phyloP scores from a whole-genome alignment of 2,113 vertebrate genomes.

The Saccopteryx bilineata region DNA sequence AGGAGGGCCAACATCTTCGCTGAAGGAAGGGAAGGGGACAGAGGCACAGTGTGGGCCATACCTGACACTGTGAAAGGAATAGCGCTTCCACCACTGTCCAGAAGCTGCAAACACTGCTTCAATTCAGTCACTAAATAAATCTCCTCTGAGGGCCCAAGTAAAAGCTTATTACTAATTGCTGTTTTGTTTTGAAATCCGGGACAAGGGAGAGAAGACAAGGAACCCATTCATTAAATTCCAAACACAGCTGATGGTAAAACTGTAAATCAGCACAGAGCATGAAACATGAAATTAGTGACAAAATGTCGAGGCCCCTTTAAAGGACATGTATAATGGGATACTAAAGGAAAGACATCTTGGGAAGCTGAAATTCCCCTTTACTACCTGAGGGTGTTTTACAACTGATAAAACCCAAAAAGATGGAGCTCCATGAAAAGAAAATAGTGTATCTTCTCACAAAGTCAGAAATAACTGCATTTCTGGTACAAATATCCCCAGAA shows the following conservation, averaged over 20 bases:
- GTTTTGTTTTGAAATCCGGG: constrained; percentile 3
- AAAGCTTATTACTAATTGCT: neutral
- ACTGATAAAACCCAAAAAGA: neutral
- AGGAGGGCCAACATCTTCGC: neutral
- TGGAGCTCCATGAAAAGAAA: neutral
- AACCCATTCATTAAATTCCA: neutral
- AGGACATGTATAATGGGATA: neutral
- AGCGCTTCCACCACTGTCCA: neutral
- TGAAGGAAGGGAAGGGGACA: neutral
- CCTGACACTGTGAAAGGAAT: neutral
- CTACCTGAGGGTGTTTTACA: neutral
- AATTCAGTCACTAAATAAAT: neutral
- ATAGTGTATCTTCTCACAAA: constrained; percentile 14
- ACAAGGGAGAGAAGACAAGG: neutral
- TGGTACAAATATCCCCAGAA: neutral
- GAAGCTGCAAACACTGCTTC: neutral
- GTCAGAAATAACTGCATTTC: neutral
- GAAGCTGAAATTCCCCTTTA: neutral
- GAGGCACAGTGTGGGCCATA: neutral
- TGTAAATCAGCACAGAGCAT: neutral
- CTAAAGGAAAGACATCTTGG: neutral
- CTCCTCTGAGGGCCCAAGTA: neutral
- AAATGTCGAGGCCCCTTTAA: neutral
- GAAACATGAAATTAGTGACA: neutral
- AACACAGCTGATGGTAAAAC: neutral